Evolutionary conservation across 2,113 vertebrate genomes (phyloP), one percentile per base, ranked within the genome.

Genomic region (Paradoxurus hermaphroditus): DNA sequence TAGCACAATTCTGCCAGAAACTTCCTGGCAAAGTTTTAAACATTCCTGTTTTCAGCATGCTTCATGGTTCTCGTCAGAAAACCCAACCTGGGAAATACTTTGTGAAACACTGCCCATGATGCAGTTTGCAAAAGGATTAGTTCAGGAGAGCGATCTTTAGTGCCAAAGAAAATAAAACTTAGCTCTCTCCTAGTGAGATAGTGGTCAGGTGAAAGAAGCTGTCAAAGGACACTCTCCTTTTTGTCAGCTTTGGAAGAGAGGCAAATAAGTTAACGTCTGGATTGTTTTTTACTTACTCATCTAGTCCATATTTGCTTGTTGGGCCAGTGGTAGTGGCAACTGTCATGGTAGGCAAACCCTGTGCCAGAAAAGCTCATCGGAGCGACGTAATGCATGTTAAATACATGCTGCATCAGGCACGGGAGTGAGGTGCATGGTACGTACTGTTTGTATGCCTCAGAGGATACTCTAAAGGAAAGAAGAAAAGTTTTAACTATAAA

Each of bases 1-100:
- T 12, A 51, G 27, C 90, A 89, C 83, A 90, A 2, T 70, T 87
- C 85, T 95, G 78, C 94, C 77, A 88, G 84, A 92, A 72, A 92
- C 85, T 90, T 96, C 94, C 92, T 94, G 90, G 86, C 75, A 89
- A 39, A 53, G 65, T 95, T 91, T 82, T 85, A 92, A 94, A 93
- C 86, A 83, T 56, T 86, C 31, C 67, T 86, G 53, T 96, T 96
- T 59, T 72, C 53, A 79, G 86, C 68, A 63, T 27, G 49, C 65
- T 90, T 95, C 75, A 10, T 86, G 63, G 53, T 86, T 97, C 90
- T 95, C 11, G 2, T 92, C 75, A 93, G 90, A 93, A 27, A 73
- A 65, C 73, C 44, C 29, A 39, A 84, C 39, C 93, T 34, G 62
- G 95, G 92, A 89, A 98, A 83, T 63, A 86, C 31, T 97, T 92